Percentiles rank a stretch among this genome's conserved stretches.
Evolutionary conservation across 2,113 vertebrate species (phyloP).

Genomic region (Osmerus mordax): DNA sequence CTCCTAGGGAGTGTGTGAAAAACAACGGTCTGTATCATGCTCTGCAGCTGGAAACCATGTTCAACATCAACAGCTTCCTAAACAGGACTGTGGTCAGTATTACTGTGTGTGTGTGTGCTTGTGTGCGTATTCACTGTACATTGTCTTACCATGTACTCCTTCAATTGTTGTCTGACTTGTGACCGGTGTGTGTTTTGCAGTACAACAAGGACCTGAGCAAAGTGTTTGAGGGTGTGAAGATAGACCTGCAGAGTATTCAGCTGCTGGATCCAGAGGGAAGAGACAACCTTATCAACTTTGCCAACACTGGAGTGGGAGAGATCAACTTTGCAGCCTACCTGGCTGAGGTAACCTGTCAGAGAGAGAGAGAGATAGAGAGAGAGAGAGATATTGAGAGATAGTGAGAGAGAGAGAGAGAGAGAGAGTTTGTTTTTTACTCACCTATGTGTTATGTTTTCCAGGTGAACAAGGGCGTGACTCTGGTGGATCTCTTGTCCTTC

Average conservation of each 20-base stretch:
- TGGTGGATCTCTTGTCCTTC: conserved; percentile 81
- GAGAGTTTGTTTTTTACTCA: conserved; percentile 14
- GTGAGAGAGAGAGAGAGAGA: conserved; percentile 5
- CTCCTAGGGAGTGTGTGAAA: conserved; percentile 83
- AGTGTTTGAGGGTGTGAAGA: conserved; percentile 74
- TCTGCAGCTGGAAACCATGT: conserved; percentile 83
- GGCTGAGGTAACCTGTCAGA: conserved; percentile 74
- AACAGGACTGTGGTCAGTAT: conserved; percentile 60
- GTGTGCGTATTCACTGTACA: background rate
- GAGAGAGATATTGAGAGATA: background rate
- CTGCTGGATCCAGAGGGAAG: conserved; percentile 81
- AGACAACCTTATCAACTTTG: conserved; percentile 82
- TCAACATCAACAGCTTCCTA: conserved; percentile 82
- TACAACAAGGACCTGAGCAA: conserved; percentile 76
- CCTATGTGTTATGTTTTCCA: conserved; percentile 52
- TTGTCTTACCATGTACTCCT: too few species aligned
- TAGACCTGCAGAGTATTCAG: conserved; percentile 76
- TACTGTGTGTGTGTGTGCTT: background rate
- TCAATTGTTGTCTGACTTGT: background rate
- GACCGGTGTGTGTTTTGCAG: conserved; percentile 56
- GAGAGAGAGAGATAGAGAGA: background rate
- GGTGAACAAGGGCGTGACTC: conserved; percentile 81
- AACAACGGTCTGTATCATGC: conserved; percentile 87
- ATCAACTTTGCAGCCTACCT: conserved; percentile 79
- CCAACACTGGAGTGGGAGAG: conserved; percentile 75